Percentiles rank a stretch among this genome's conserved stretches.
phyloP scores from a whole-genome alignment of 2,888 invertebrate species.

The Diarsia dahlii region DNA sequence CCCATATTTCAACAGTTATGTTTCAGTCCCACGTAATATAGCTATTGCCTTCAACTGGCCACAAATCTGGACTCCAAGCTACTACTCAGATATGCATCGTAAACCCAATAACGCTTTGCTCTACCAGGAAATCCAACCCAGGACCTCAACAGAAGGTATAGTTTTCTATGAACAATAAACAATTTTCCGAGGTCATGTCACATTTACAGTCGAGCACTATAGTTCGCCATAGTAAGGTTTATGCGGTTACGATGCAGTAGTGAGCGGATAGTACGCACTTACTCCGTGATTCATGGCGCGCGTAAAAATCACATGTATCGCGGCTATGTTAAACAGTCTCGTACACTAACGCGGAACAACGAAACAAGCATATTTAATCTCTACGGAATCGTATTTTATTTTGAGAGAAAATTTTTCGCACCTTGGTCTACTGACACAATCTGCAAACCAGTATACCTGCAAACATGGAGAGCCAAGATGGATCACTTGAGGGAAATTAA shows the following conservation, averaged over 20 bases:
- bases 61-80: not conserved
- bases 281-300: slow-evolving; percentile 64
- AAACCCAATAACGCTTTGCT: not conserved
- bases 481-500: not conserved
- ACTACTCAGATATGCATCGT: not conserved
- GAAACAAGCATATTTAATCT: not conserved
- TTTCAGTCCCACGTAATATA: not conserved
- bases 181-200: not conserved
- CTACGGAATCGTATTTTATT: not conserved
- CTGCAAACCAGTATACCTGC: too few relatives aligned
- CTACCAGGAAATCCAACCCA: not conserved
- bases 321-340: slow-evolving; percentile 18
- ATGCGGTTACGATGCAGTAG: slow-evolving; percentile 40
- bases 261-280: slow-evolving; percentile 56
- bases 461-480: not conserved
- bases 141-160: not conserved
- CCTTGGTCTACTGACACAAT: not conserved
- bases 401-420: not conserved
- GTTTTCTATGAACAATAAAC: slow-evolving; percentile 2
- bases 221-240: slow-evolving; percentile 14
- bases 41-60: not conserved
- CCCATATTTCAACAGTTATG: not conserved
- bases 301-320: slow-evolving; percentile 64
- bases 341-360: slow-evolving; percentile 17
- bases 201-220: slow-evolving; percentile 9